Evolutionary conservation across 1,140 invertebrate species (phyloP).

Genomic region (Macrobrachium nipponense): DNA sequence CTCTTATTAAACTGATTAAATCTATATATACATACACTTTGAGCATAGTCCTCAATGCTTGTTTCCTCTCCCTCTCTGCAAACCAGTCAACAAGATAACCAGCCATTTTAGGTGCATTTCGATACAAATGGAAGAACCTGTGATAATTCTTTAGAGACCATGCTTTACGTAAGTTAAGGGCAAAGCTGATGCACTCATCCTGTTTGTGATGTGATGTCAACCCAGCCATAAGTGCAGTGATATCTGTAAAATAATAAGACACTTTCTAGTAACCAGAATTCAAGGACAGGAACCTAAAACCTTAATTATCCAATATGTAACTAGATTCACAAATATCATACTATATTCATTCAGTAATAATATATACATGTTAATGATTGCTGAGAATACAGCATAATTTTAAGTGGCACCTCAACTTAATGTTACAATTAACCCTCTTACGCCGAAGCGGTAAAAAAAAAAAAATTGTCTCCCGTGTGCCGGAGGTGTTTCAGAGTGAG

Average conservation of each 20-base stretch:
- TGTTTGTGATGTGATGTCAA: constrained; percentile 82
- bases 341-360: not conserved
- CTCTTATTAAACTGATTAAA: not conserved
- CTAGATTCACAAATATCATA: not conserved
- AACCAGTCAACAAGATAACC: constrained; percentile 98
- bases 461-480: no score
- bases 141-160: constrained; percentile 93
- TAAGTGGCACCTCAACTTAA: no score
- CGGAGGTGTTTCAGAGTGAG: no score
- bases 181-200: constrained; percentile 87
- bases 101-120: constrained; percentile 91
- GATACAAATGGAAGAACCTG: constrained; percentile 89
- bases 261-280: not conserved
- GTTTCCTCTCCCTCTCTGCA: constrained; percentile 89
- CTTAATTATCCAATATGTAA: not conserved
- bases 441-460: no score
- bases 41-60: constrained; percentile 89
- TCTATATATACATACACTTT: constrained; percentile 87
- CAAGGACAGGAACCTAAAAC: not conserved
- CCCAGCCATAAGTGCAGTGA: constrained; percentile 88
- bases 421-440: no score
- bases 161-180: constrained; percentile 86
- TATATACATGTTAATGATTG: not conserved
- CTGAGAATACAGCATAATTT: not conserved
- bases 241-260: constrained; percentile 75